Evolutionary conservation across 2,113 vertebrate genomes (phyloP).

Genomic region (Ochotona princeps): DNA sequence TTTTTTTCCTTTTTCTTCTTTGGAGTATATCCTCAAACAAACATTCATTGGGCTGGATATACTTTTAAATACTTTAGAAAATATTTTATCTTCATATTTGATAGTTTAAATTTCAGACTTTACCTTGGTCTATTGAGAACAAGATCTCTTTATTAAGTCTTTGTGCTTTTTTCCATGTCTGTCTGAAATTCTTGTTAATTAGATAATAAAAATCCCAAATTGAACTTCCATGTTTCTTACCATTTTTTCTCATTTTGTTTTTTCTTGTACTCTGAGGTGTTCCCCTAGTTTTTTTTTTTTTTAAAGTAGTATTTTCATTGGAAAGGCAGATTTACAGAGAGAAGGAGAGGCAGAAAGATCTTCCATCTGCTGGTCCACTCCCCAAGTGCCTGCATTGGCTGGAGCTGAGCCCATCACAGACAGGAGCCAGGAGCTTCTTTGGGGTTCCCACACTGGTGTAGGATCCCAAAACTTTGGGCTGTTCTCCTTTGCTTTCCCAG

Average conservation of each 20-base stretch:
- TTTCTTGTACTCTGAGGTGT: background rate
- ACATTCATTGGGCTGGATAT: background rate
- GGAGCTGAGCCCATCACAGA: no score
- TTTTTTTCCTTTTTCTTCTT: background rate
- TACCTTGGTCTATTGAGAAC: background rate
- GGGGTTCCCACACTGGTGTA: no score
- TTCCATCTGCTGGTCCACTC: no score
- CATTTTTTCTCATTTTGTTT: background rate
- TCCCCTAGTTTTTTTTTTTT: constrained; percentile 38
- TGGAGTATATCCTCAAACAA: background rate
- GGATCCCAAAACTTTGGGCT: no score
- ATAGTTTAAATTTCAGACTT: background rate
- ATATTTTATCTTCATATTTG: constrained; percentile 3
- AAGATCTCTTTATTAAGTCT: background rate
- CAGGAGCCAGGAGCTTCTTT: no score
- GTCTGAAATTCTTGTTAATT: background rate
- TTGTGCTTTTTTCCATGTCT: constrained; percentile 1
- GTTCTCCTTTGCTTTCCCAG: no score
- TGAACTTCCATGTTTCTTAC: background rate
- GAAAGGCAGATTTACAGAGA: no score
- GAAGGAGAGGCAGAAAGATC: no score
- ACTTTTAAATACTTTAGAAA: background rate
- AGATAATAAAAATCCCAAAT: background rate
- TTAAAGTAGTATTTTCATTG: no score
- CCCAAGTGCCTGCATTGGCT: no score